Conservation (phyloP, 2,797 vertebrate genomes). For the Rhabdomys pumilio region DNA sequence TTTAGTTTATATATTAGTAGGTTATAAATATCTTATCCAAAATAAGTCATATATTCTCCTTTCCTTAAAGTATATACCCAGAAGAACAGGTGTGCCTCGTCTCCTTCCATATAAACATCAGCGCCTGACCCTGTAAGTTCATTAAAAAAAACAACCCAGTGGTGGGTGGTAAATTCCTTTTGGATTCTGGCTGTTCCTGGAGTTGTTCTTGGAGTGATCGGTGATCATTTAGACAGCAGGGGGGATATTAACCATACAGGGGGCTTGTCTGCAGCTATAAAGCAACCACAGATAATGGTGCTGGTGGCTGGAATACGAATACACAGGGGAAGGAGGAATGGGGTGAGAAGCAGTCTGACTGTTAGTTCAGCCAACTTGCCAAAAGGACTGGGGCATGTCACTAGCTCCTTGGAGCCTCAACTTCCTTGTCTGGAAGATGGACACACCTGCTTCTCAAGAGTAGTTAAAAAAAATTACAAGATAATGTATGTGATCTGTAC, state of each 20-base stretch:
- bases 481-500: not conserved
- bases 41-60: slow-evolving; percentile 84
- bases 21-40: slow-evolving; percentile 82
- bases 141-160: slow-evolving; percentile 70
- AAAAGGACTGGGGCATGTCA: not conserved
- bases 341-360: slow-evolving; percentile 2
- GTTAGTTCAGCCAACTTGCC: not conserved
- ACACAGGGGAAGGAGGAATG: not conserved
- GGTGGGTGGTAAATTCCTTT: slow-evolving; percentile 82
- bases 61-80: slow-evolving; percentile 80
- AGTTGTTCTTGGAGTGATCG: slow-evolving; percentile 72
- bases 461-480: not conserved
- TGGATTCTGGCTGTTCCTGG: slow-evolving; percentile 68
- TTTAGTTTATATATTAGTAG: slow-evolving; percentile 77
- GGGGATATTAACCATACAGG: slow-evolving; percentile 70
- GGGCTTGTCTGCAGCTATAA: slow-evolving; percentile 73
- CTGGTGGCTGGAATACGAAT: not conserved
- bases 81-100: slow-evolving; percentile 74
- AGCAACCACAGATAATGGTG: slow-evolving; percentile 65
- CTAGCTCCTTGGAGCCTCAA: not conserved
- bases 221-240: slow-evolving; percentile 77
- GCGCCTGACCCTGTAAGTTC: slow-evolving; percentile 80
- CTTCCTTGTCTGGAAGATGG: slow-evolving; percentile 26
- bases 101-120: slow-evolving; percentile 84
- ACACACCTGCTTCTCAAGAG: not conserved